phyloP scores from a whole-genome alignment of 2,888 invertebrate species.

The Coremacera marginata region DNA sequence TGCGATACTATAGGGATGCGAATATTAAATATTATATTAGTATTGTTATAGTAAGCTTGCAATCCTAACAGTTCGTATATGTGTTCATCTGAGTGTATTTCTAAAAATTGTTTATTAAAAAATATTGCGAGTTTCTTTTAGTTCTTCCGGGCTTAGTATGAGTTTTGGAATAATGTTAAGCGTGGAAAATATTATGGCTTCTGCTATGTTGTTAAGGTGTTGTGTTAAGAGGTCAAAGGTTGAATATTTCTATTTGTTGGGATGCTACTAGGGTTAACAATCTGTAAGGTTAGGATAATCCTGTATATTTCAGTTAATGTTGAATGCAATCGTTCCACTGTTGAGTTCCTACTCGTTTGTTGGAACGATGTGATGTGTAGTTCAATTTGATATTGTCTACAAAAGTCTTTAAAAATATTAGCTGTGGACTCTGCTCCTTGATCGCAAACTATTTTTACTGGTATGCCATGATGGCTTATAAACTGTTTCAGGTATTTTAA shows the following conservation, averaged over 20 bases:
- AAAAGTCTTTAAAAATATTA: conserved; percentile 13
- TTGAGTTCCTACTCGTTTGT: neutral
- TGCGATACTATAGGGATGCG: too few relatives aligned
- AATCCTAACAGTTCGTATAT: too few relatives aligned
- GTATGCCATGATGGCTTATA: neutral
- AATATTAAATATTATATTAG: too few relatives aligned
- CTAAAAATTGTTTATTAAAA: too few relatives aligned
- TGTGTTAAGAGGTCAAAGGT: neutral
- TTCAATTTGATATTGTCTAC: conserved; percentile 1
- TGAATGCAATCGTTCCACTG: neutral
- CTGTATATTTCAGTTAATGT: neutral
- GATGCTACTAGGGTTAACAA: neutral
- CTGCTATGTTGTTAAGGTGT: too few relatives aligned
- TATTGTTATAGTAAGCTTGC: too few relatives aligned
- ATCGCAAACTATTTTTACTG: conserved; percentile 3
- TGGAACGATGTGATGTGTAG: conserved; percentile 1
- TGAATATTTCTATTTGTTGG: neutral
- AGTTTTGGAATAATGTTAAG: too few relatives aligned
- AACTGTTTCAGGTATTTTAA: neutral
- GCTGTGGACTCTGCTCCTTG: conserved; percentile 5
- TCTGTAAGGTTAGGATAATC: neutral
- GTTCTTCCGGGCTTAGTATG: too few relatives aligned
- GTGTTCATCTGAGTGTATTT: too few relatives aligned
- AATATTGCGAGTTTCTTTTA: too few relatives aligned
- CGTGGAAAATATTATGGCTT: too few relatives aligned